A percentile compares a stretch with the other conserved stretches of the same genome.
Evolutionary conservation across 1,140 invertebrate genomes (phyloP).

Genomic region (Littorina saxatilis): DNA sequence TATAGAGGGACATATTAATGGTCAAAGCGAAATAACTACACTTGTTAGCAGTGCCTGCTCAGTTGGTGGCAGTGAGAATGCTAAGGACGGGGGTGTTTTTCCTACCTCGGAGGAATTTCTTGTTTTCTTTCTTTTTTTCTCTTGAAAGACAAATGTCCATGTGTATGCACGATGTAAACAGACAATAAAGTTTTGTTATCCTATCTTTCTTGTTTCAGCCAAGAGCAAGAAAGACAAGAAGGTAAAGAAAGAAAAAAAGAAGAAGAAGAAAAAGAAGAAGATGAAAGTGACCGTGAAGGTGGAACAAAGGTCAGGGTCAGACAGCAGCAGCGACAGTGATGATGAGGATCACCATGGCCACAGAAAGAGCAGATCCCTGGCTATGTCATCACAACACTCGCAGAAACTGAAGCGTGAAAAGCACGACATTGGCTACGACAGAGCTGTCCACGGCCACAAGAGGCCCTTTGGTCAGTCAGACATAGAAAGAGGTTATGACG

Average conservation of each 20-base stretch:
- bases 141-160: no score
- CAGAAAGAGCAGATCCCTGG: neutral
- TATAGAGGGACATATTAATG: no score
- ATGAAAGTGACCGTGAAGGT: constrained; percentile 37
- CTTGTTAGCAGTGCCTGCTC: no score
- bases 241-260: constrained; percentile 59
- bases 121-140: no score
- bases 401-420: constrained; percentile 45
- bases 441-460: constrained; percentile 23
- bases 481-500: neutral
- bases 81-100: no score
- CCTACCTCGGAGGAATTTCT: no score
- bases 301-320: constrained; percentile 8
- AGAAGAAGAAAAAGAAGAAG: constrained; percentile 42
- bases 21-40: no score
- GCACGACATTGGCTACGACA: constrained; percentile 48
- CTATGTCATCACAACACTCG: neutral
- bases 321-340: constrained; percentile 37
- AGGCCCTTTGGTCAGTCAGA: neutral
- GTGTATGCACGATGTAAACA: no score
- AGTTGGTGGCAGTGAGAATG: no score
- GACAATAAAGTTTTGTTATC: neutral
- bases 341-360: neutral
- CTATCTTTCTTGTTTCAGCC: neutral
- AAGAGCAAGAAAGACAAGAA: constrained; percentile 46